Percentiles rank a stretch among this genome's conserved stretches.
Conservation (phyloP, 2,797 vertebrate species). For the Gymnodraco acuticeps region DNA sequence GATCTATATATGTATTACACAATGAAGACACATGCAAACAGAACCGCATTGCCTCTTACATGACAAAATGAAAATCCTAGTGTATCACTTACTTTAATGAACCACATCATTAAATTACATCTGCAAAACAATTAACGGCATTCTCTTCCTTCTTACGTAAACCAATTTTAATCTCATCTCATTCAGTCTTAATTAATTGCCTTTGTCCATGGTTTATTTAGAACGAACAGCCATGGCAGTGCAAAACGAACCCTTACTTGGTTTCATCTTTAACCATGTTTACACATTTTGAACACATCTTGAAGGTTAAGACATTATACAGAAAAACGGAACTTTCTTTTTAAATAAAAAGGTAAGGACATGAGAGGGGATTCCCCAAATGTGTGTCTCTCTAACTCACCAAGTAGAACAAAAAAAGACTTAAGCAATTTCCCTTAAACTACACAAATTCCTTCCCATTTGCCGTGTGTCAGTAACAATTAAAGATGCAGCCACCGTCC, state of each 20-base stretch:
- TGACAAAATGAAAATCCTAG: conserved; percentile 5
- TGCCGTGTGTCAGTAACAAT: conserved; percentile 35
- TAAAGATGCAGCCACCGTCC: conserved; percentile 16
- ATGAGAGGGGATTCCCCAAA: neutral
- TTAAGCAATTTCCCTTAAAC: neutral
- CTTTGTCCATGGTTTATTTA: conserved; percentile 36
- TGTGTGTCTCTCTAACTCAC: neutral
- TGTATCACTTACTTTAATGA: conserved; percentile 53
- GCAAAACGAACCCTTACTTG: conserved; percentile 16
- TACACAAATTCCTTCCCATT: conserved; percentile 7
- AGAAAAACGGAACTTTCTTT: neutral
- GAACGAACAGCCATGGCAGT: conserved; percentile 14
- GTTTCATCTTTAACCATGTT: conserved; percentile 7
- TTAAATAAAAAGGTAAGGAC: neutral
- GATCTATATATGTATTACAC: neutral
- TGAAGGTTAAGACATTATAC: conserved; percentile 4
- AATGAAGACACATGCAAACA: neutral
- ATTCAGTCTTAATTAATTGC: conserved; percentile 68
- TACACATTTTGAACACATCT: conserved; percentile 2
- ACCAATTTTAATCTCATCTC: conserved; percentile 60
- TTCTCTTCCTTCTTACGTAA: conserved; percentile 58
- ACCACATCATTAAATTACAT: conserved; percentile 53
- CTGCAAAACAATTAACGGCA: conserved; percentile 34
- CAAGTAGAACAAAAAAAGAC: neutral
- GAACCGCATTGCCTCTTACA: neutral